Conservation (phyloP, 2,888 invertebrate species). For the Tanypteryx hageni region DNA sequence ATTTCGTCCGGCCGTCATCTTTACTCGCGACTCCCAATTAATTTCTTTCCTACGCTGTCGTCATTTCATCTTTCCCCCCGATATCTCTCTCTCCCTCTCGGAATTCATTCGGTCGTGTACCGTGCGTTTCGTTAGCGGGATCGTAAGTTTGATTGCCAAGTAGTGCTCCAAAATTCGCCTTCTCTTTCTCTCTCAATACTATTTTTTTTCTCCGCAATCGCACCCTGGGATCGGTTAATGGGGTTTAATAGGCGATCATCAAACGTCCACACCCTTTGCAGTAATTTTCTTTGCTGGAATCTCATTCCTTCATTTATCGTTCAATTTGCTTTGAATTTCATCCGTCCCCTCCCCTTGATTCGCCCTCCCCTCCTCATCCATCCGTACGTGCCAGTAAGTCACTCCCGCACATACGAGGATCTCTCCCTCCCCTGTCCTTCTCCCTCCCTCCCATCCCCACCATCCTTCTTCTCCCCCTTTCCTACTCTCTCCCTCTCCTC, state of each 20-base stretch:
- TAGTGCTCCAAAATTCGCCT: background rate
- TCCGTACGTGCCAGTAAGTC: constrained; percentile 69
- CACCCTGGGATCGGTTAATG: too few species aligned
- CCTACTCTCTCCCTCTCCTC: constrained; percentile 57
- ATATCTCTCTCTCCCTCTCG: too few species aligned
- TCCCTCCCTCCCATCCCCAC: constrained; percentile 20
- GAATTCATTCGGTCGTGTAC: too few species aligned
- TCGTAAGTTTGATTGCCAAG: background rate
- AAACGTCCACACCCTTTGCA: background rate
- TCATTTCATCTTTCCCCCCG: too few species aligned
- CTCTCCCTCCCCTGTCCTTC: too few species aligned
- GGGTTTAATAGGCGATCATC: too few species aligned
- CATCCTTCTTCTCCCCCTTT: constrained; percentile 47
- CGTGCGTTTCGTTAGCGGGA: too few species aligned
- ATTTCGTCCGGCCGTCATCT: background rate
- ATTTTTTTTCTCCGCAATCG: too few species aligned
- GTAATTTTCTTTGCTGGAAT: background rate
- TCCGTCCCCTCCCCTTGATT: background rate
- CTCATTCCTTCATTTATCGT: constrained; percentile 34
- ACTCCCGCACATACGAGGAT: background rate
- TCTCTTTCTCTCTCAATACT: background rate
- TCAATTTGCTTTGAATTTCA: constrained; percentile 29
- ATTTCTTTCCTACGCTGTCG: too few species aligned
- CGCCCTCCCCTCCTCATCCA: constrained; percentile 66
- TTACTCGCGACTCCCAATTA: background rate